Evolutionary conservation across 2,113 vertebrate species (phyloP), one percentile per base, ranked within the genome.

Genomic region (Sakesphorus luctuosus): DNA sequence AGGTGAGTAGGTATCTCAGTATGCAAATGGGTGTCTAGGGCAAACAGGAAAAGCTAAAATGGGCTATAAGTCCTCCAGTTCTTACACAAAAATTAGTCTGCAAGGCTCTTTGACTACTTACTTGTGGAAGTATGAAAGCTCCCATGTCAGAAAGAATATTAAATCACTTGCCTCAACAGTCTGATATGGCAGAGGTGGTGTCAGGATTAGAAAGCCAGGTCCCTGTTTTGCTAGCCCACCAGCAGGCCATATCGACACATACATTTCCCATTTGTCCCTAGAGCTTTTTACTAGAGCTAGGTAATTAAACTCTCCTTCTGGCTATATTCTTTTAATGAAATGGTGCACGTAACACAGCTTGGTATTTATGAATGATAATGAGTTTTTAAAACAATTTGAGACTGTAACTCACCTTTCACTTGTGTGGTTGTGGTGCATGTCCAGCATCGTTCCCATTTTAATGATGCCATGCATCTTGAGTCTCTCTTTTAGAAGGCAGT

Each of bases 291-390:
- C 67, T 77, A 65, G 29, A 88, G 59, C 33, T 74, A 72, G 55
- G 74, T 88, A 95, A 94, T 96, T 93, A 96, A 86, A 85, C 56
- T 86, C 65, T 90, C 82, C 82, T 96, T 80, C 79, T 93, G 68
- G 59, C 75, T 81, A 74, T 25, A 0, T 40, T 86, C 61, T 80
- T 80, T 72, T 86, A 96, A 96, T 90, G 79, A 95, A 93, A 90
- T 55, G 26, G 55, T 44, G 55, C 63, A 80, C 14, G 1, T 94
- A 88, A 90, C 87, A 65, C 56, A 93, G 79, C 35, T 90, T 94
- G 82, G 72, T 96, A 93, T 96, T 97, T 92, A 89, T 94, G 94
- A 94, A 88, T 6, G 5, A 52, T 93, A 94, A 92, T 88, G 88
- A 96, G 68, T 63, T 95, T 90, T 91, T 75, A 80, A 90, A 95